Percentiles rank a stretch among this genome's conserved stretches.
Conservation (phyloP, 2,113 vertebrate genomes). For the Hipposideros armiger region DNA sequence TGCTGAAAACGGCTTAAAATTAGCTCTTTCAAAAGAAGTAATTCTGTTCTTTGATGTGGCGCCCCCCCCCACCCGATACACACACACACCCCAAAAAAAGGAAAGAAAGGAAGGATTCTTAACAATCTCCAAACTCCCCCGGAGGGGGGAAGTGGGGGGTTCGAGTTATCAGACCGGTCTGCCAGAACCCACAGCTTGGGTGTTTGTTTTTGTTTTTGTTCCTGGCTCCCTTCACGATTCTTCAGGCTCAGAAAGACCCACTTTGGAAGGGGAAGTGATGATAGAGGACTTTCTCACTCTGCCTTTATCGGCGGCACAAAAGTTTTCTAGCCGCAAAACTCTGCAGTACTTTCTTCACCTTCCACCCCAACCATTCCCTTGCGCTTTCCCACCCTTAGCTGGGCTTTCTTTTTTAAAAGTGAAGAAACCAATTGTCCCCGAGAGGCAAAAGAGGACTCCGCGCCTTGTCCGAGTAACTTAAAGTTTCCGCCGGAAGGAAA, state of each 20-base stretch:
- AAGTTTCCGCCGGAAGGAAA: conserved; percentile 72
- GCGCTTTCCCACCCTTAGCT: background rate
- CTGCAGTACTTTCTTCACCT: background rate
- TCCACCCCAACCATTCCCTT: background rate
- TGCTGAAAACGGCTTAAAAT: background rate
- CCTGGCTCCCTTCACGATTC: background rate
- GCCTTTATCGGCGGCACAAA: background rate
- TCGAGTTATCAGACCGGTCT: background rate
- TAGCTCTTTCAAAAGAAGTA: background rate
- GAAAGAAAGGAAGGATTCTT: background rate
- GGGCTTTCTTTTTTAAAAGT: background rate
- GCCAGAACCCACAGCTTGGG: background rate
- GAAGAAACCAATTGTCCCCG: background rate
- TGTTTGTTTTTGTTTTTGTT: background rate
- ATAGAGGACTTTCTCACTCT: background rate
- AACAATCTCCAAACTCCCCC: background rate
- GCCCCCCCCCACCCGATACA: background rate
- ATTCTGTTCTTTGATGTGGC: background rate
- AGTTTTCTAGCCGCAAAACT: background rate
- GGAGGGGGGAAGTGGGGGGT: background rate
- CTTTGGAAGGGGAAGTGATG: background rate
- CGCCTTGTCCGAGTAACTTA: background rate
- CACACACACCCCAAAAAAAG: background rate
- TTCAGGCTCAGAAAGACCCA: background rate
- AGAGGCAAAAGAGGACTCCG: background rate